These are phyloP conservation scores for Corvus cornix DNA, from an alignment of 2,113 vertebrate genomes.

Conservation along the genomic window DNA sequence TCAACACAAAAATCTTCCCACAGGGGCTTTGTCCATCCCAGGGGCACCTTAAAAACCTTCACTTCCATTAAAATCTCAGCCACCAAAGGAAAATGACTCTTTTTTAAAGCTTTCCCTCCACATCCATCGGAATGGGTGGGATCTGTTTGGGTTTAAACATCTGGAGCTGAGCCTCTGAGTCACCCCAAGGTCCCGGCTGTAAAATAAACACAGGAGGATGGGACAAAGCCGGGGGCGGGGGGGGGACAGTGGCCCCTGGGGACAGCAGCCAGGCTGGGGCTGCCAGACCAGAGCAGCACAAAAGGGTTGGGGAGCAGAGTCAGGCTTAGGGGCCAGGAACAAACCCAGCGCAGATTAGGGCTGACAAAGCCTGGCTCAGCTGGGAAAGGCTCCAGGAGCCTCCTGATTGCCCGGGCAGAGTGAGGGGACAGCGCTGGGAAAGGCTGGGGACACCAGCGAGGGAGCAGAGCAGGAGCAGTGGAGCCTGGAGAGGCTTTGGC, in stretches of 20 bases:
- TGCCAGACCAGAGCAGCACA: not conserved
- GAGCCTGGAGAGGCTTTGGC: not conserved
- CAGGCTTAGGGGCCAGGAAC: not conserved
- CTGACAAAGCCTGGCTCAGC: not conserved
- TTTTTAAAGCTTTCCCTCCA: not conserved
- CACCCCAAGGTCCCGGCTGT: not conserved
- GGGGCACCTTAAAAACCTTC: not conserved
- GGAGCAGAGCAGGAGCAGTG: not conserved
- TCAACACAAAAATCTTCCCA: not conserved
- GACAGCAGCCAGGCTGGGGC: not conserved
- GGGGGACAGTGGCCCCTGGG: not conserved
- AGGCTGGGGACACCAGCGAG: not conserved
- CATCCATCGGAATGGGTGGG: not conserved
- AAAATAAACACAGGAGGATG: not conserved
- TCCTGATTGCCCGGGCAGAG: not conserved
- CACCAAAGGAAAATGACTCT: not conserved
- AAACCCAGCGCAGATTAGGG: not conserved
- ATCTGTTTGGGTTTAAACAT: constrained; percentile 17
- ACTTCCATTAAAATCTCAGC: not conserved
- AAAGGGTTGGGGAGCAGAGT: not conserved
- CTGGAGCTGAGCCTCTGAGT: constrained; percentile 9
- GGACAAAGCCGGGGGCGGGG: accelerated
- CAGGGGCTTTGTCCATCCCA: accelerated
- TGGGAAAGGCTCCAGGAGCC: not conserved
- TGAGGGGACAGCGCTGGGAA: not conserved